These are phyloP conservation scores for Apomyelois bistriatella DNA, from an alignment of 2,888 invertebrate species.

Conservation along the genomic window DNA sequence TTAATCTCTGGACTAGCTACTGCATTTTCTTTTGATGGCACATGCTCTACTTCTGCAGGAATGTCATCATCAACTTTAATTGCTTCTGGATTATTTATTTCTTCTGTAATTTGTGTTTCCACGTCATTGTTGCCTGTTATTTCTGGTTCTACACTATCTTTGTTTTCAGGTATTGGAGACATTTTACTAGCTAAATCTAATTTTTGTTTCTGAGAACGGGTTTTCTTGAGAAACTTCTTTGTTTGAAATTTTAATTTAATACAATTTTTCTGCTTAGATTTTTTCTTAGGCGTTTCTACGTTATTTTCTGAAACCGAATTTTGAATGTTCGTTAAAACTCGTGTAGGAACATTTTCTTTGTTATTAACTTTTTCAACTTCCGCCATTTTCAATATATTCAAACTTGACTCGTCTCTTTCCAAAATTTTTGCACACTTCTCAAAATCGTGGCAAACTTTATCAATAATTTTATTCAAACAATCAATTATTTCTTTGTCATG, in stretches of 20 bases:
- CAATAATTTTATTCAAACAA: slow-evolving; percentile 52
- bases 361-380: neutral
- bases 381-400: neutral
- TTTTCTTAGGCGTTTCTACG: slow-evolving; percentile 14
- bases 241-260: slow-evolving; percentile 35
- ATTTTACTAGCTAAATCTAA: slow-evolving; percentile 29
- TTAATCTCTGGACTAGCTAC: neutral
- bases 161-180: slow-evolving; percentile 42
- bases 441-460: slow-evolving; percentile 51
- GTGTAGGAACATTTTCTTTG: neutral
- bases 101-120: neutral
- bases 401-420: slow-evolving; percentile 19
- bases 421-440: slow-evolving; percentile 43
- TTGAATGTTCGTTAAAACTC: slow-evolving; percentile 14
- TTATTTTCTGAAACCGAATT: slow-evolving; percentile 20
- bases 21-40: neutral
- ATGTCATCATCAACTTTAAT: neutral
- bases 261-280: slow-evolving; percentile 18
- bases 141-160: slow-evolving; percentile 20
- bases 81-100: neutral
- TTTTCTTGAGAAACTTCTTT: slow-evolving; percentile 24
- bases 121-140: slow-evolving; percentile 12
- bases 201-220: slow-evolving; percentile 24
- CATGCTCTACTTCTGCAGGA: neutral
- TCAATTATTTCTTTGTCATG: slow-evolving; percentile 44